Conservation (phyloP, 2,888 invertebrate species). For the Mythimna impura region DNA sequence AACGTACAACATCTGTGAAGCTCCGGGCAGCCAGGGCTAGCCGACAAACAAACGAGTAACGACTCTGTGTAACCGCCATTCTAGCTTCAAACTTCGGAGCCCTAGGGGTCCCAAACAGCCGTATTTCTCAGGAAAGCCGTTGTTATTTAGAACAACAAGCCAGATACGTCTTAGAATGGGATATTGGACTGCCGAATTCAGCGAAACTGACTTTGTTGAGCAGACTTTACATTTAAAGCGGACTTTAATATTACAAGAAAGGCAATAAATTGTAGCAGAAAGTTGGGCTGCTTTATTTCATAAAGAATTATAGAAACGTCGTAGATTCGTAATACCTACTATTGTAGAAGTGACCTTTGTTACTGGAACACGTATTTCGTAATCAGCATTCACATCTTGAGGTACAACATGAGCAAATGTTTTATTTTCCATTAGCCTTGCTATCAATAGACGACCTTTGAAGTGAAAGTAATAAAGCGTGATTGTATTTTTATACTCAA, state of each 20-base stretch:
- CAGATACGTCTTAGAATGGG: conserved; percentile 48
- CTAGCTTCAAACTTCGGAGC: conserved; percentile 63
- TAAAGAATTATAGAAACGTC: conserved; percentile 17
- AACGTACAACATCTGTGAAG: conserved; percentile 65
- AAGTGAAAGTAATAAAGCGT: not conserved
- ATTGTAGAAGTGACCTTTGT: not conserved
- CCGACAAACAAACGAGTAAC: conserved; percentile 64
- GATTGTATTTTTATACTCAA: not conserved
- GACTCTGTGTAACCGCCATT: conserved; percentile 61
- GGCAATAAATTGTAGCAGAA: conserved; percentile 14
- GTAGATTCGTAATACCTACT: not conserved
- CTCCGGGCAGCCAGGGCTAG: conserved; percentile 45
- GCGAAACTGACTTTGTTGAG: conserved; percentile 36
- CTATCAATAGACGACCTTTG: not conserved
- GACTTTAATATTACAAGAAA: conserved; percentile 22
- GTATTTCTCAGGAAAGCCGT: conserved; percentile 58
- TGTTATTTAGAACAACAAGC: conserved; percentile 59
- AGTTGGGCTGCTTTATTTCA: conserved; percentile 26
- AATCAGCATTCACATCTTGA: not conserved
- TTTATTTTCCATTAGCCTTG: not conserved
- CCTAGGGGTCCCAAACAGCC: conserved; percentile 60
- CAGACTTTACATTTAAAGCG: conserved; percentile 31
- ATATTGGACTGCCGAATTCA: conserved; percentile 49
- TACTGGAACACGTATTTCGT: not conserved
- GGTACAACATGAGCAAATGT: not conserved